A percentile compares a stretch with the other conserved stretches of the same genome.
Conservation (phyloP, 1,140 invertebrate species). For the Solen grandis region DNA sequence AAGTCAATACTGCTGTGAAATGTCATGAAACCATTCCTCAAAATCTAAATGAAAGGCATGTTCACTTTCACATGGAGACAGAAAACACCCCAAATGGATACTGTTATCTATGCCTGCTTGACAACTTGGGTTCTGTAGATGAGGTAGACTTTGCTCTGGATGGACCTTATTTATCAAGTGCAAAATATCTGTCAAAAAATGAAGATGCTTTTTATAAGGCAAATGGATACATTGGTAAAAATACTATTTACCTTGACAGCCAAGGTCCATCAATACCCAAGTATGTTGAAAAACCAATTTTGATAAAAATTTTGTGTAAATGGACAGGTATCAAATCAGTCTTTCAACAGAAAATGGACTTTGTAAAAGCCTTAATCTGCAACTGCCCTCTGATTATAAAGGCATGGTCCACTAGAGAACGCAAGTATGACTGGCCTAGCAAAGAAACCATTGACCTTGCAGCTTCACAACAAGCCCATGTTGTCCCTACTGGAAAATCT, state of each 20-base stretch:
- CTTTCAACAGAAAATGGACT: not conserved
- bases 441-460: not conserved
- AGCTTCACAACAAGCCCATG: not conserved
- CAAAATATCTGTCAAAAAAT: not conserved
- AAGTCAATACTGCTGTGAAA: not conserved
- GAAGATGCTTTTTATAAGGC: not conserved
- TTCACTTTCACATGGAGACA: not conserved
- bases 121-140: not conserved
- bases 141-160: not conserved
- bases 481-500: conserved; percentile 25
- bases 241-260: not conserved
- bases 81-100: not conserved
- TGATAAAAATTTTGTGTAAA: not conserved
- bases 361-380: conserved; percentile 23
- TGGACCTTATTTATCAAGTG: not conserved
- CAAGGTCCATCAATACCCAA: not conserved
- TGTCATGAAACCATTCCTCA: not conserved
- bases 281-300: no score
- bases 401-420: conserved; percentile 16
- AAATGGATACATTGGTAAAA: not conserved
- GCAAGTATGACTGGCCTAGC: conserved; percentile 11
- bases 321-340: not conserved
- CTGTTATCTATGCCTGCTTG: not conserved
- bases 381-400: not conserved
- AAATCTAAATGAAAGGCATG: not conserved